Conservation (phyloP, 2,113 vertebrate genomes). For the Pteruthius melanotis region DNA sequence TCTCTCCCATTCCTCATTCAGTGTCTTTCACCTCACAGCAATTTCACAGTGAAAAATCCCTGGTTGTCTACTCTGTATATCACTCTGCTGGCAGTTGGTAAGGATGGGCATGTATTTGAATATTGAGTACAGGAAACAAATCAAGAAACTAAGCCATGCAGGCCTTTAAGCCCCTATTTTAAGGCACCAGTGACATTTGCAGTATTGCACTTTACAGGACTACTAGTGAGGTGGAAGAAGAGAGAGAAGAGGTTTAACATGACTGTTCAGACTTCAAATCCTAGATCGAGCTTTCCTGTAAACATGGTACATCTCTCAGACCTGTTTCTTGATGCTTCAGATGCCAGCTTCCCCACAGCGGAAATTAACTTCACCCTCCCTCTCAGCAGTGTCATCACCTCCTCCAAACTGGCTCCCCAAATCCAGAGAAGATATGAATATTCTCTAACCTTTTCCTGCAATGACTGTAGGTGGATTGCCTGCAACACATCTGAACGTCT, state of each 20-base stretch:
- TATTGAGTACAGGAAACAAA: not conserved
- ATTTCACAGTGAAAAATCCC: not conserved
- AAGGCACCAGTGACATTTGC: not conserved
- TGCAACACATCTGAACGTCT: conserved; percentile 11
- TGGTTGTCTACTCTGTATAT: not conserved
- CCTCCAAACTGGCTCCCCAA: conserved; percentile 7
- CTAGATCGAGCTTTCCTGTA: not conserved
- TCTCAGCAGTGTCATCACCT: conserved; percentile 21
- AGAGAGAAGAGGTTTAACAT: not conserved
- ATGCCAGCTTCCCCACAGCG: not conserved
- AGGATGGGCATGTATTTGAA: not conserved
- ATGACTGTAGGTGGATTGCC: conserved; percentile 13
- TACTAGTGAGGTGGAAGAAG: not conserved
- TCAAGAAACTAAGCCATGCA: not conserved
- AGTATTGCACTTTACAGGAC: not conserved
- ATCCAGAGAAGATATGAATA: conserved; percentile 7
- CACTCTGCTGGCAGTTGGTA: not conserved
- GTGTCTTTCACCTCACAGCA: not conserved
- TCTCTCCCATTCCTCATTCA: not conserved
- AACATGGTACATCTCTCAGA: not conserved
- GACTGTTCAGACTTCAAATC: not conserved
- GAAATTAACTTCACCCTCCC: conserved; percentile 4
- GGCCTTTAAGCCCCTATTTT: not conserved
- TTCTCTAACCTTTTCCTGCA: conserved; percentile 25
- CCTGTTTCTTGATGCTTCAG: not conserved